These are phyloP conservation scores for Etheostoma perlongum DNA, from an alignment of 2,797 vertebrate species.

Conservation along the genomic window DNA sequence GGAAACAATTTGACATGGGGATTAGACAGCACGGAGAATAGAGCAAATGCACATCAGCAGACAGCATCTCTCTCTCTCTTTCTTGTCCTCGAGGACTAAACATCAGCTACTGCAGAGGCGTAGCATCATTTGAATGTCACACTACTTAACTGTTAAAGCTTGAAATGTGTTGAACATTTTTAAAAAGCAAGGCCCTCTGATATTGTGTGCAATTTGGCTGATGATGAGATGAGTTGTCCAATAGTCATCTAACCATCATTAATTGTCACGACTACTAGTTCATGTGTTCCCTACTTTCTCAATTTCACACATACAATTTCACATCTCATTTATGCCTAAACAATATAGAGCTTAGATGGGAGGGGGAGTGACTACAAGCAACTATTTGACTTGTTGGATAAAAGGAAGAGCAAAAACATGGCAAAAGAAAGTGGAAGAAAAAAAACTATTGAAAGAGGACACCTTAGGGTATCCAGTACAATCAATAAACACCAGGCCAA, in stretches of 20 bases:
- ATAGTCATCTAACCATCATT: slow-evolving; percentile 1
- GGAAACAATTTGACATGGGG: slow-evolving; percentile 86
- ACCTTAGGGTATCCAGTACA: neutral
- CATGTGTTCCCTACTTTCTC: neutral
- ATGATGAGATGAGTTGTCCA: slow-evolving; percentile 6
- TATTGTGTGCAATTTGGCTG: neutral
- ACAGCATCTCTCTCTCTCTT: slow-evolving; percentile 35
- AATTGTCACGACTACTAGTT: neutral
- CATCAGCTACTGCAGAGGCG: slow-evolving; percentile 33
- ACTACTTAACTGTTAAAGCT: slow-evolving; percentile 11
- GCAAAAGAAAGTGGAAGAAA: slow-evolving; percentile 18
- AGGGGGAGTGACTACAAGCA: neutral
- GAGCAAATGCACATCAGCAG: slow-evolving; percentile 59
- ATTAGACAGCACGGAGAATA: slow-evolving; percentile 81
- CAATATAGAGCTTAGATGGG: neutral
- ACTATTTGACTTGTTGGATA: neutral
- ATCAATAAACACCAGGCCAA: neutral
- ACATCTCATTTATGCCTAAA: neutral
- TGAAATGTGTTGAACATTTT: slow-evolving; percentile 33
- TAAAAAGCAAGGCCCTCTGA: neutral
- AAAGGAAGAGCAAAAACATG: slow-evolving; percentile 17
- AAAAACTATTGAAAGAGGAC: neutral
- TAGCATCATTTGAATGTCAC: slow-evolving; percentile 14
- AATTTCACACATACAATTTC: neutral
- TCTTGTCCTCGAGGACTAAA: slow-evolving; percentile 9